Percentiles rank a stretch among this genome's conserved stretches.
Evolutionary conservation across 2,797 vertebrate genomes (phyloP).

Genomic region (Gephyroberyx darwinii): DNA sequence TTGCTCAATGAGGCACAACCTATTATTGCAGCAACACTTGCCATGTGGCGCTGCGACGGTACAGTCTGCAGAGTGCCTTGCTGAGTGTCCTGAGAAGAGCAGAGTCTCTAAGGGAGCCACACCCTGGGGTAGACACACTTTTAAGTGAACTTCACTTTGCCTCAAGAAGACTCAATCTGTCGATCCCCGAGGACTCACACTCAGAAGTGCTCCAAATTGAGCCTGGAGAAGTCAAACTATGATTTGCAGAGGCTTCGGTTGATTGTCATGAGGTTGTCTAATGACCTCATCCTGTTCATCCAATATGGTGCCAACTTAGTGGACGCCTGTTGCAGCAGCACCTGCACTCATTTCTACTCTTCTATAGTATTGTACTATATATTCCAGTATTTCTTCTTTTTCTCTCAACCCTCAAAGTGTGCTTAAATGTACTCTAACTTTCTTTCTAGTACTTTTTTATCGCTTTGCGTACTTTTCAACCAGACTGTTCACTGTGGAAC

Average conservation of each 20-base stretch:
- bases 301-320: not conserved
- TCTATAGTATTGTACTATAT: no score
- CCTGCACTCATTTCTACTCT: no score
- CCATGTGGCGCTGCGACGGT: slow-evolving; percentile 53
- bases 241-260: slow-evolving; percentile 26
- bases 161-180: slow-evolving; percentile 24
- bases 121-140: slow-evolving; percentile 22
- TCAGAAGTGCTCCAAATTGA: not conserved
- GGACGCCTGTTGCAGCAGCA: no score
- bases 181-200: slow-evolving; percentile 8
- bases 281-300: slow-evolving; percentile 19
- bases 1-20: slow-evolving; percentile 78
- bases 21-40: slow-evolving; percentile 73
- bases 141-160: slow-evolving; percentile 41
- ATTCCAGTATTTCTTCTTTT: not conserved
- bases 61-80: slow-evolving; percentile 28
- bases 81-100: slow-evolving; percentile 19
- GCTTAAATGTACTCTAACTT: no score
- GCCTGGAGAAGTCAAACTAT: slow-evolving; percentile 26
- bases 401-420: slow-evolving; percentile 3
- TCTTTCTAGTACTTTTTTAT: not conserved
- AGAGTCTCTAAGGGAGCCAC: slow-evolving; percentile 13
- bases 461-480: no score
- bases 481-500: not conserved
- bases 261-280: slow-evolving; percentile 17